These are phyloP conservation scores for Glandiceps talaboti DNA, from an alignment of 53 echinoderm and acorn worm genomes.

Conservation along the genomic window DNA sequence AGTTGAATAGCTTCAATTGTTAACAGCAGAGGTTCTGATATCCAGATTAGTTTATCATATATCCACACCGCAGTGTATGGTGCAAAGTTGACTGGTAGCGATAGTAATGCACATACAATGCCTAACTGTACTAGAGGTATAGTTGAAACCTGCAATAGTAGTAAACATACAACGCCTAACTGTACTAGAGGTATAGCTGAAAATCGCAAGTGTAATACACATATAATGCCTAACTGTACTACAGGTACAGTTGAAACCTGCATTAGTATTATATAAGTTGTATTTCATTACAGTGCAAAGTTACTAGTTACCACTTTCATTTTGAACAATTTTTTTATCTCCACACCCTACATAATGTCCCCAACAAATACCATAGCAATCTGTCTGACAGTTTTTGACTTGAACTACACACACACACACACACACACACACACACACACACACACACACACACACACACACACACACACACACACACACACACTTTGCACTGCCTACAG, in stretches of 20 bases:
- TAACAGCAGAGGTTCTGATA: constrained; percentile 69
- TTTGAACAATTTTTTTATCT: too few species aligned
- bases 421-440: too few species aligned
- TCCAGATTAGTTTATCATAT: constrained; percentile 78
- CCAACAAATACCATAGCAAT: too few species aligned
- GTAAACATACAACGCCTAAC: constrained; percentile 31
- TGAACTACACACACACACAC: too few species aligned
- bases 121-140: constrained; percentile 62
- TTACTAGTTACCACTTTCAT: too few species aligned
- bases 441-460: too few species aligned
- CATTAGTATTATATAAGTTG: too few species aligned
- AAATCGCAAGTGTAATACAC: constrained; percentile 25
- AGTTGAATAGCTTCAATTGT: constrained; percentile 74
- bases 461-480: too few species aligned
- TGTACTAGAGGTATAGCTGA: constrained; percentile 52
- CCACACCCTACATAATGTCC: too few species aligned
- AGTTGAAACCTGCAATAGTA: constrained; percentile 27
- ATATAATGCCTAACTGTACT: constrained; percentile 46
- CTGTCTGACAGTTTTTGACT: too few species aligned
- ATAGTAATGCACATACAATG: constrained; percentile 43
- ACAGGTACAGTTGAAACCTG: constrained; percentile 60
- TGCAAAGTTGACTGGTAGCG: constrained; percentile 65
- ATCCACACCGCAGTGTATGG: constrained; percentile 73
- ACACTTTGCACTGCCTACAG: too few species aligned
- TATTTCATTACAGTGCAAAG: too few species aligned